Conservation (phyloP, 2,797 vertebrate species). For the Moxostoma hubbsi region DNA sequence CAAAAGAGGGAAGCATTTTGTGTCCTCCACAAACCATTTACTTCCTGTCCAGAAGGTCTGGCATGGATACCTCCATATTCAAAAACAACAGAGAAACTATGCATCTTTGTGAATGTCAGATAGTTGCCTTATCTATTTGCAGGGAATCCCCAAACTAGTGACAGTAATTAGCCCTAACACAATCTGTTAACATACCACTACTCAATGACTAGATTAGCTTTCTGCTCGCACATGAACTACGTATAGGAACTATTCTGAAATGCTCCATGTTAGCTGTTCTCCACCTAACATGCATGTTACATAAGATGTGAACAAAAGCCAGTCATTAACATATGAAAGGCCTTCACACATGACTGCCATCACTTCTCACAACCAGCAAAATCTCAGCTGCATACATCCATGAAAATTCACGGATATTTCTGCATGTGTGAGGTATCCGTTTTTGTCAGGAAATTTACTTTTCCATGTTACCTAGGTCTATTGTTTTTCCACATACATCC, state of each 20-base stretch:
- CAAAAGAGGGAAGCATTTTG: background rate
- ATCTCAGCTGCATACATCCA: too few species aligned
- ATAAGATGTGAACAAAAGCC: too few species aligned
- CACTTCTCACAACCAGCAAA: too few species aligned
- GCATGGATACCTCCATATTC: background rate
- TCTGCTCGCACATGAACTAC: conserved; percentile 3
- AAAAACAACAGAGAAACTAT: background rate
- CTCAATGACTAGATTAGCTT: conserved; percentile 25
- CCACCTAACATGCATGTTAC: background rate
- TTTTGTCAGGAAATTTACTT: too few species aligned
- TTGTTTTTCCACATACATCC: too few species aligned
- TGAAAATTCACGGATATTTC: too few species aligned
- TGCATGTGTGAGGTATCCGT: too few species aligned
- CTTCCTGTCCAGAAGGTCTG: background rate
- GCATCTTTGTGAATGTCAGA: conserved; percentile 3
- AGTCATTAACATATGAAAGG: too few species aligned
- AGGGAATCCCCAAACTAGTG: conserved; percentile 12
- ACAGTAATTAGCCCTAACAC: conserved; percentile 6
- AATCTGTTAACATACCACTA: conserved; percentile 38
- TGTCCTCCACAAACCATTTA: background rate
- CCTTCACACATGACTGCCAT: too few species aligned
- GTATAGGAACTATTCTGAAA: background rate
- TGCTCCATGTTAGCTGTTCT: background rate
- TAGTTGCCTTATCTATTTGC: conserved; percentile 6
- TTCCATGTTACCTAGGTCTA: too few species aligned